Base-by-base conservation (phyloP, 2,113 vertebrate species). In the Prunella himalayana region DNA sequence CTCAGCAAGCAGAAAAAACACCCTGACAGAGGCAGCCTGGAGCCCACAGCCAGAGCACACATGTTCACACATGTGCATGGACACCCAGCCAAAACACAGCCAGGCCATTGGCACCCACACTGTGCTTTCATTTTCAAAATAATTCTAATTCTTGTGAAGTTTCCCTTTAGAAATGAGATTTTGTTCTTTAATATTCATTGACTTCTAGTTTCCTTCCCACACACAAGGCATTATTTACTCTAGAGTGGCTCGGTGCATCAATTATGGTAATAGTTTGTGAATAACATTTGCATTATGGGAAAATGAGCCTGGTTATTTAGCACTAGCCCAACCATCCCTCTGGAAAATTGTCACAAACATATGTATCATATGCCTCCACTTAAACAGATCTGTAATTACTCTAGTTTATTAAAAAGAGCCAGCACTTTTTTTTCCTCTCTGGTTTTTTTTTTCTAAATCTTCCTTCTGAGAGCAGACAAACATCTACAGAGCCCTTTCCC, bases 251-350 rank as follows among this genome's bases (percentile, higher is more conserved):
- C 86, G 86, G 97, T 97, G 91, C 98, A 98, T 98, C 97, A 98
- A 98, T 98, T 98, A 98, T 97, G 97, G 79, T 98, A 98, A 98
- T 98, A 96, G 95, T 97, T 97, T 95, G 95, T 97, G 96, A 98
- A 95, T 97, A 97, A 97, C 96, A 97, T 97, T 98, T 96, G 96
- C 97, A 98, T 98, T 98, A 97, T 96, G 94, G 96, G 97, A 97
- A 97, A 98, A 97, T 73, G 94, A 98, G 97, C 91, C 91, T 95
- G 94, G 97, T 96, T 97, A 97, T 97, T 96, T 97, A 98, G 96
- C 91, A 97, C 90, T 94, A 96, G 92, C 88, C 45, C 0, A 97
- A 84, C 88, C 94, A 97, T 97, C 95, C 96, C 97, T 97, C 97
- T 96, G 96, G 98, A 98, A 98, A 98, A 97, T 65, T 98, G 97